A percentile compares a stretch with the other conserved stretches of the same genome.
Evolutionary conservation across 2,113 vertebrate species (phyloP).

Genomic region (Rousettus leschenaultii): DNA sequence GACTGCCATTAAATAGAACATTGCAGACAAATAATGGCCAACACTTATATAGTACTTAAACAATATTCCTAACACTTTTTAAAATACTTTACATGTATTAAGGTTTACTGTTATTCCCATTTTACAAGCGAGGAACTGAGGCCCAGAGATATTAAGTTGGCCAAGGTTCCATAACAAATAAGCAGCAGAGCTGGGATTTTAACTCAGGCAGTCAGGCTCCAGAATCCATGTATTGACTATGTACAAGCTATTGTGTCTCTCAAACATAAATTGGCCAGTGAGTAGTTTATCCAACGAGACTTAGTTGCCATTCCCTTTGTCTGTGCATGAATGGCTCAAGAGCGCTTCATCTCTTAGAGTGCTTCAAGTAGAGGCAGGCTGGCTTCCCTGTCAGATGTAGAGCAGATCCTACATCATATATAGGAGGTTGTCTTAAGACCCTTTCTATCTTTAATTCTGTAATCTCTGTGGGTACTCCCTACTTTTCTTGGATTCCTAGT

Average conservation of each 20-base stretch:
- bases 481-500: not conserved
- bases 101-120: not conserved
- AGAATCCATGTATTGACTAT: not conserved
- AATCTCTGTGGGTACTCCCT: not conserved
- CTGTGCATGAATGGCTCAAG: not conserved
- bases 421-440: not conserved
- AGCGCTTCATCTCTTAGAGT: not conserved
- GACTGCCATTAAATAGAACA: not conserved
- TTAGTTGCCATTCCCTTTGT: not conserved
- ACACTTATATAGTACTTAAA: not conserved
- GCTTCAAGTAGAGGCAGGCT: not conserved
- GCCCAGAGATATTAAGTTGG: not conserved
- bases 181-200: not conserved
- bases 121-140: conserved; percentile 1
- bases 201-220: not conserved
- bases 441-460: not conserved
- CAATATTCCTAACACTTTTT: not conserved
- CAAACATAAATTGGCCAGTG: not conserved
- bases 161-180: not conserved
- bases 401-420: not conserved
- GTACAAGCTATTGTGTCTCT: not conserved
- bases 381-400: not conserved
- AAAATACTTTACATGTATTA: not conserved
- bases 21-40: not conserved
- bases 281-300: not conserved